Evolutionary conservation across 92 coral and sea anemone genomes (phyloP), one percentile per base, ranked within the genome.

Genomic region (Umimayanthus kanabou): DNA sequence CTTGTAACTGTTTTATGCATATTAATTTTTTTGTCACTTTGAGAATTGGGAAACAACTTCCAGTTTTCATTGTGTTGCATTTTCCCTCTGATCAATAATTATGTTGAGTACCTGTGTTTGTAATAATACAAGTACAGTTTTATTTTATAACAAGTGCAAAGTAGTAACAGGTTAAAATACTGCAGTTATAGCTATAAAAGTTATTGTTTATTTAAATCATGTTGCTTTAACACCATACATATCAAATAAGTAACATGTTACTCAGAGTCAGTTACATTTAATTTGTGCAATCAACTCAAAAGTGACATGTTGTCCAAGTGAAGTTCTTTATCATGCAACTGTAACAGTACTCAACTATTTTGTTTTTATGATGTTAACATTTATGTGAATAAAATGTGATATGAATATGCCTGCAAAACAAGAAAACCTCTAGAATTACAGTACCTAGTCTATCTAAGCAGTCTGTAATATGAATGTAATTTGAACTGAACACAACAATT

Each of bases 21-120:
- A 69, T n/a, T n/a, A n/a, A n/a, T n/a, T n/a, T n/a, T 69, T 69
- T 69, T 69, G 73, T 69, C 73, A 69, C 33, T n/a, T 69, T 69
- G 73, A 37, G 73, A 23, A 69, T 39, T 39, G 42, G 42, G 42
- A 39, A 39, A 39, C 2, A 39, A 39, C 42, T 39, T 39, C 42
- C 42, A 39, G 42, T 39, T 39, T 39, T 39, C 42, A n/a, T 69
- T 22, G 73, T 67, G 73, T 69, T 69, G 26, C 50, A 45, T 45
- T 45, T 5, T 45, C 50, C 50, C 50, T 5, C 0, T 5, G 7
- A 45, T 8, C 7, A 45, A 45, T 45, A 1, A n/a, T n/a, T n/a
- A 39, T 39, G 42, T 39, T 39, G 42, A 39, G 42, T 39, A 39
- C 42, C 4, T 39, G 42, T 39, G 42, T 39, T 39, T 39, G 26